Conservation (phyloP, 53 echinoderm and acorn worm genomes). For the Hippasteria phrygiana region DNA sequence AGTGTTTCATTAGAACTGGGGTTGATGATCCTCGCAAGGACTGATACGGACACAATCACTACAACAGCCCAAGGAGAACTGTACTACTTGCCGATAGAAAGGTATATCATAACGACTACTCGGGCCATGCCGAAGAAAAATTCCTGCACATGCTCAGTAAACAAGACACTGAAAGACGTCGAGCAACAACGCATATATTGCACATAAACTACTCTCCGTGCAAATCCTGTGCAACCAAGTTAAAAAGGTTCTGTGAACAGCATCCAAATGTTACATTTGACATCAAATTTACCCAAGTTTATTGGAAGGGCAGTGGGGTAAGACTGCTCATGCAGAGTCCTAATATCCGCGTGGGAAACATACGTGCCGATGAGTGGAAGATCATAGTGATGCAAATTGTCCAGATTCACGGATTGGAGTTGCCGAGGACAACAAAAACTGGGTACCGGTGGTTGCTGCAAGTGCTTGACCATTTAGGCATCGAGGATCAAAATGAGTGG, state of each 20-base stretch:
- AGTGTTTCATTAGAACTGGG: too few species aligned
- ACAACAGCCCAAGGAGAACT: too few species aligned
- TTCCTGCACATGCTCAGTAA: too few species aligned
- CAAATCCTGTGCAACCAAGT: neutral
- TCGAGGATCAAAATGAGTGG: too few species aligned
- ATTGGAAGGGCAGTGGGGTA: neutral
- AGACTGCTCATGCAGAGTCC: neutral
- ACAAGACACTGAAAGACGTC: too few species aligned
- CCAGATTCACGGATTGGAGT: too few species aligned
- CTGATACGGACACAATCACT: too few species aligned
- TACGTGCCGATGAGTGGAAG: neutral
- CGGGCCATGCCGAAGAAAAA: neutral
- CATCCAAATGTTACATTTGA: neutral
- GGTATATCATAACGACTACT: neutral
- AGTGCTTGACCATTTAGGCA: too few species aligned
- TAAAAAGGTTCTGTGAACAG: neutral
- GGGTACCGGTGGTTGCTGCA: too few species aligned
- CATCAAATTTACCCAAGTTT: neutral
- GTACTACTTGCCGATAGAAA: neutral
- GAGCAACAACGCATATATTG: neutral
- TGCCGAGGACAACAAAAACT: too few species aligned
- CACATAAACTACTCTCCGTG: slow-evolving; percentile 35
- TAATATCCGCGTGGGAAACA: neutral
- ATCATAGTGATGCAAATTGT: neutral
- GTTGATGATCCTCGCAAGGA: too few species aligned